Conservation (phyloP, 2,888 invertebrate genomes). For the Leptinotarsa peninsularis region DNA sequence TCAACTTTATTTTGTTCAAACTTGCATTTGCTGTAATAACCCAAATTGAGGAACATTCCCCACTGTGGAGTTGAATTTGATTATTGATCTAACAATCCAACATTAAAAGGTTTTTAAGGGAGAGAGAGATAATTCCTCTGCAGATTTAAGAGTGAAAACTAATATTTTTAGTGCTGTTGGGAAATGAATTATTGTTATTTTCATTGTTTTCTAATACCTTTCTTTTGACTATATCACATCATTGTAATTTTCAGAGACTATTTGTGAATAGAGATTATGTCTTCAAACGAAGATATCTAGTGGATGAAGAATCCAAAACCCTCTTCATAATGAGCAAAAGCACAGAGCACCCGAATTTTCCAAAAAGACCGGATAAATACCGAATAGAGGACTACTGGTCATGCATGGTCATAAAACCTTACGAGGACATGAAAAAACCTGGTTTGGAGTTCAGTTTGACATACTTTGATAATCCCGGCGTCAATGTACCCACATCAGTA, state of each 20-base stretch:
- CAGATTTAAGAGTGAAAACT: too few relatives aligned
- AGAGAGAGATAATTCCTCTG: too few relatives aligned
- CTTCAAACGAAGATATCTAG: slow-evolving; percentile 77
- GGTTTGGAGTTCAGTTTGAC: slow-evolving; percentile 87
- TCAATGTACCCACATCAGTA: slow-evolving; percentile 78
- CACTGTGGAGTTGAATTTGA: too few relatives aligned
- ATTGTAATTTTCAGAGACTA: slow-evolving; percentile 71
- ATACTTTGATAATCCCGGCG: slow-evolving; percentile 89
- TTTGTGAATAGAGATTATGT: slow-evolving; percentile 91
- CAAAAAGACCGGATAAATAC: slow-evolving; percentile 75
- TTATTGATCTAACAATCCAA: too few relatives aligned
- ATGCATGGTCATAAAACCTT: slow-evolving; percentile 84
- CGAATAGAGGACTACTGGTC: slow-evolving; percentile 88
- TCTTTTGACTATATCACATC: too few relatives aligned
- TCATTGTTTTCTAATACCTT: too few relatives aligned
- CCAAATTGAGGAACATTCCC: too few relatives aligned
- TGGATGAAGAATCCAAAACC: slow-evolving; percentile 71
- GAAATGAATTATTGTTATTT: too few relatives aligned
- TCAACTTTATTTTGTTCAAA: too few relatives aligned
- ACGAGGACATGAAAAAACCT: slow-evolving; percentile 71
- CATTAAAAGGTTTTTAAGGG: too few relatives aligned
- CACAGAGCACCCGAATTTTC: slow-evolving; percentile 78
- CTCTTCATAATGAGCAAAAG: slow-evolving; percentile 77
- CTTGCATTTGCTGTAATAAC: too few relatives aligned
- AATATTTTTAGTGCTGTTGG: too few relatives aligned